A percentile compares a stretch with the other conserved stretches of the same genome.
phyloP scores from a whole-genome alignment of 2,113 vertebrate species.

The Ardeotis arabs region DNA sequence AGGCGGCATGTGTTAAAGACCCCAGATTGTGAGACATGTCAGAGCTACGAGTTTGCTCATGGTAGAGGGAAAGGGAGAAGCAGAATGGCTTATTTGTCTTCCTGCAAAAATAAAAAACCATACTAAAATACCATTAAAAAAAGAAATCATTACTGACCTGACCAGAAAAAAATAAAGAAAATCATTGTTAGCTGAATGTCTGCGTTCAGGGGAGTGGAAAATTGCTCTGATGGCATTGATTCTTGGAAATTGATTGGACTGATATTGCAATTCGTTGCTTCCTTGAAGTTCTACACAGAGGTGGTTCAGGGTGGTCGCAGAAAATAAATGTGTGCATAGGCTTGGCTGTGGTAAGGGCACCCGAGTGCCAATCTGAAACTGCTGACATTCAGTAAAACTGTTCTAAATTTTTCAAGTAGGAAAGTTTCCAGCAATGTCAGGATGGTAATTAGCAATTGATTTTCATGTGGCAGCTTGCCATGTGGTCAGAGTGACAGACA shows the following conservation, averaged over 20 bases:
- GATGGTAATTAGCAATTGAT: background rate
- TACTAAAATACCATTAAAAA: background rate
- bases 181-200: background rate
- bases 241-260: background rate
- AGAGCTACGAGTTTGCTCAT: background rate
- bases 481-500: conserved; percentile 57
- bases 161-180: background rate
- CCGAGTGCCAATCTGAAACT: background rate
- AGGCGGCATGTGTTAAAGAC: background rate
- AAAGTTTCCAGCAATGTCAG: conserved; percentile 13
- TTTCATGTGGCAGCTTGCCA: conserved; percentile 24
- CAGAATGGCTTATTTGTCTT: background rate
- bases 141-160: background rate
- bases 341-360: background rate
- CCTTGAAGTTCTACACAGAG: background rate
- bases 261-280: background rate
- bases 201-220: background rate
- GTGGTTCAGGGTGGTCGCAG: background rate
- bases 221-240: background rate
- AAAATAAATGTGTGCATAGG: background rate
- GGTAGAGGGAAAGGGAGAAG: background rate
- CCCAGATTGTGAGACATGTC: background rate
- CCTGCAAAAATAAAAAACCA: background rate
- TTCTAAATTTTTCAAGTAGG: background rate
- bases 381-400: background rate